Percentiles rank a stretch among this genome's conserved stretches.
These are phyloP conservation scores for Acronicta psi DNA, from an alignment of 2,888 invertebrate species.

Conservation along the genomic window DNA sequence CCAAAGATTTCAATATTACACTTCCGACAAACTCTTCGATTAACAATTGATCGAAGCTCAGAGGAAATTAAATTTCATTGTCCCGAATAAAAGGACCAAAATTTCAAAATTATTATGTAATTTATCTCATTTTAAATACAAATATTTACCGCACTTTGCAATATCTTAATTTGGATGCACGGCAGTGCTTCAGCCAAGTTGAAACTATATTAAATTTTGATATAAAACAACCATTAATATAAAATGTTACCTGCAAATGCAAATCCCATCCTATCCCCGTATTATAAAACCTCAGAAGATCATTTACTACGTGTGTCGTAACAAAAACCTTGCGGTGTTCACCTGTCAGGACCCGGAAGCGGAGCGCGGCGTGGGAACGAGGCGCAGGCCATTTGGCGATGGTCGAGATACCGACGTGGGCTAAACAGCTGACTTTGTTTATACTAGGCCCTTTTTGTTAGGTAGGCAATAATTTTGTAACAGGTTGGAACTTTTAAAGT, in stretches of 20 bases:
- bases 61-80: no score
- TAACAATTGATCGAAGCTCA: no score
- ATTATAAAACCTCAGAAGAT: constrained; percentile 23
- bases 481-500: neutral
- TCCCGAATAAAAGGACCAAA: no score
- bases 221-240: constrained; percentile 1
- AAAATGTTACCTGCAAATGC: constrained; percentile 10
- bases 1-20: no score
- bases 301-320: constrained; percentile 28
- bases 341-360: constrained; percentile 61
- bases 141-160: neutral
- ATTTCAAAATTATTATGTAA: neutral
- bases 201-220: neutral
- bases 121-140: neutral
- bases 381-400: constrained; percentile 45
- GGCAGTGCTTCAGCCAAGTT: neutral
- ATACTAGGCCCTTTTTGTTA: neutral
- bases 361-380: constrained; percentile 67
- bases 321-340: constrained; percentile 41
- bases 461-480: no score
- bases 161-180: neutral
- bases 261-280: constrained; percentile 12
- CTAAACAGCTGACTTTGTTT: constrained; percentile 42
- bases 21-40: no score
- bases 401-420: constrained; percentile 22